Evolutionary conservation across 1,140 invertebrate species (phyloP).

Genomic region (Drosophila eugracilis): DNA sequence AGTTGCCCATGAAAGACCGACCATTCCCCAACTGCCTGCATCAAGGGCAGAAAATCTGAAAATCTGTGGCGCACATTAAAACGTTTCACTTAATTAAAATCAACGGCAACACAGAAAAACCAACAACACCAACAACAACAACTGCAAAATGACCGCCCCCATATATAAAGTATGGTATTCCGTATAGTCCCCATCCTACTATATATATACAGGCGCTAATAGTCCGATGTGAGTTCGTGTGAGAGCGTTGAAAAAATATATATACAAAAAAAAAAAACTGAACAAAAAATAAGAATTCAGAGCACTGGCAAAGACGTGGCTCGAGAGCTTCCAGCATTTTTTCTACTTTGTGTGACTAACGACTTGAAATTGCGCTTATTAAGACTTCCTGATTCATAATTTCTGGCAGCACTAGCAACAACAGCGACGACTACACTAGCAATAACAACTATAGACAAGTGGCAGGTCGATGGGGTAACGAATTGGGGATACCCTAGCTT

Average conservation of each 20-base stretch:
- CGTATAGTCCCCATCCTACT: neutral
- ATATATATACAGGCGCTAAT: slow-evolving; percentile 49
- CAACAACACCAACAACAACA: slow-evolving; percentile 20
- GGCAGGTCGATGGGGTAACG: neutral
- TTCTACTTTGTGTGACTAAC: slow-evolving; percentile 71
- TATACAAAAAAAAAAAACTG: slow-evolving; percentile 3
- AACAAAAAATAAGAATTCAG: slow-evolving; percentile 41
- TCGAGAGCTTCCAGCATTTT: slow-evolving; percentile 50
- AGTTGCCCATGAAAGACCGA: slow-evolving; percentile 37
- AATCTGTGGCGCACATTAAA: slow-evolving; percentile 75
- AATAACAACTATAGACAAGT: slow-evolving; percentile 25
- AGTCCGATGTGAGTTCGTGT: slow-evolving; percentile 25
- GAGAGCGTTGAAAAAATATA: slow-evolving; percentile 11
- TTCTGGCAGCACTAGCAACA: slow-evolving; percentile 54
- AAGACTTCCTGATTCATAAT: slow-evolving; percentile 84
- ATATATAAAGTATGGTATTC: slow-evolving; percentile 32
- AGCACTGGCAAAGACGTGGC: slow-evolving; percentile 49
- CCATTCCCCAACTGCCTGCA: slow-evolving; percentile 15
- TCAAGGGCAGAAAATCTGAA: slow-evolving; percentile 45
- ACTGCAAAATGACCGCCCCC: slow-evolving; percentile 60
- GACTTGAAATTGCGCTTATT: slow-evolving; percentile 83
- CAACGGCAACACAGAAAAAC: slow-evolving; percentile 44
- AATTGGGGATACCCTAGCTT: neutral
- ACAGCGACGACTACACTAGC: slow-evolving; percentile 11
- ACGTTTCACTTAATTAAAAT: slow-evolving; percentile 78